Conservation (phyloP, 2,888 invertebrate species). For the Drosophila putrida region DNA sequence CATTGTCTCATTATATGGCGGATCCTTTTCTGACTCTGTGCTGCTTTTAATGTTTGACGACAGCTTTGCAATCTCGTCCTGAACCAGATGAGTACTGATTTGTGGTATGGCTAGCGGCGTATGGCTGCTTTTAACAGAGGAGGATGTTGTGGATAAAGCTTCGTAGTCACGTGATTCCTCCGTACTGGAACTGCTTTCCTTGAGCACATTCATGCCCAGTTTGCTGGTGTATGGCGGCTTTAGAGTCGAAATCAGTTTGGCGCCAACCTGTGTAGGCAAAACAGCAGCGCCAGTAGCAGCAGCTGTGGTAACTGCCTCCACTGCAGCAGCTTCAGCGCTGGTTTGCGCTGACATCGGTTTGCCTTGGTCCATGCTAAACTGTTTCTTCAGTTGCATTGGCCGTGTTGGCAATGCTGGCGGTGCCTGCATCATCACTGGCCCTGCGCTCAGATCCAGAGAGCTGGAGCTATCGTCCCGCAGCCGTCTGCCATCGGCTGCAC, state of each 20-base stretch:
- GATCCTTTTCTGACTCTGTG: slow-evolving; percentile 85
- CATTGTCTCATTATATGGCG: slow-evolving; percentile 86
- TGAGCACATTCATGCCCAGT: slow-evolving; percentile 84
- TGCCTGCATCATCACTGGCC: slow-evolving; percentile 70
- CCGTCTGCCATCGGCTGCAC: slow-evolving; percentile 78
- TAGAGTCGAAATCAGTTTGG: slow-evolving; percentile 83
- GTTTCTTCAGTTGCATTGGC: slow-evolving; percentile 84
- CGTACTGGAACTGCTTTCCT: slow-evolving; percentile 85
- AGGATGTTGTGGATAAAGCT: slow-evolving; percentile 46
- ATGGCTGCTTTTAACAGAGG: slow-evolving; percentile 57
- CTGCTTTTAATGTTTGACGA: slow-evolving; percentile 86
- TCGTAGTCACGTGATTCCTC: slow-evolving; percentile 84
- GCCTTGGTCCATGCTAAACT: slow-evolving; percentile 85
- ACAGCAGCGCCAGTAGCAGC: neutral
- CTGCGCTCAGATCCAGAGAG: slow-evolving; percentile 71
- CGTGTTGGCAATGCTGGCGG: slow-evolving; percentile 74
- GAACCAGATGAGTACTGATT: slow-evolving; percentile 85
- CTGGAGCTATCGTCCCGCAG: slow-evolving; percentile 70
- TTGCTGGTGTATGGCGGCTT: slow-evolving; percentile 82
- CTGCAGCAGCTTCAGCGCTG: slow-evolving; percentile 28
- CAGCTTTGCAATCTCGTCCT: slow-evolving; percentile 85
- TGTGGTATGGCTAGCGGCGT: slow-evolving; percentile 81
- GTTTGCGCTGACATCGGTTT: slow-evolving; percentile 76
- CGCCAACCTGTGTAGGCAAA: slow-evolving; percentile 65
- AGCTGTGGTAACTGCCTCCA: slow-evolving; percentile 14